These are phyloP conservation scores for Todiramphus saurophagus DNA, from an alignment of 2,113 vertebrate genomes.

Conservation along the genomic window DNA sequence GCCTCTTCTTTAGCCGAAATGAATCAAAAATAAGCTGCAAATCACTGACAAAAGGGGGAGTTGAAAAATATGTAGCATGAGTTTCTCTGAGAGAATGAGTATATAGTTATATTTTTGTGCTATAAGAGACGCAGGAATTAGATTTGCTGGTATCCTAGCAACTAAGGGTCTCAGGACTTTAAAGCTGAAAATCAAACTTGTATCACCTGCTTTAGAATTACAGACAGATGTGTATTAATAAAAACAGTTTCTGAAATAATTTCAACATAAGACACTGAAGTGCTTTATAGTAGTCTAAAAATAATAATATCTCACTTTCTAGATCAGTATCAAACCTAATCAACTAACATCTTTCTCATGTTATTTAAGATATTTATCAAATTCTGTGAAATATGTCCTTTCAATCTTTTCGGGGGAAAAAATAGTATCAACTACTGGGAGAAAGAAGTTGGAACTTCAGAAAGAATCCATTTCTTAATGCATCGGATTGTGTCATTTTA, in stretches of 20 bases:
- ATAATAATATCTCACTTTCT: constrained; percentile 16
- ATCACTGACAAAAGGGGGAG: constrained; percentile 6
- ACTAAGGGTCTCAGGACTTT: constrained; percentile 57
- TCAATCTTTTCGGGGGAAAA: neutral
- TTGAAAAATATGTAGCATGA: neutral
- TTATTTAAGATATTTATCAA: neutral
- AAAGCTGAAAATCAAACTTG: constrained; percentile 56
- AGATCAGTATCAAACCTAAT: constrained; percentile 44
- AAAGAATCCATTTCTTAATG: neutral
- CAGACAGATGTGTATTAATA: constrained; percentile 50
- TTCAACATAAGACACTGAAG: constrained; percentile 23
- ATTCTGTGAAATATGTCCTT: neutral
- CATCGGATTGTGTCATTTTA: neutral
- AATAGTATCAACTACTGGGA: neutral
- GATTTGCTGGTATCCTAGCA: constrained; percentile 75
- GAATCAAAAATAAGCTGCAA: constrained; percentile 50
- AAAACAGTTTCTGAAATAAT: constrained; percentile 53
- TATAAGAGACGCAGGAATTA: constrained; percentile 53
- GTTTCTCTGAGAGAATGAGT: constrained; percentile 37
- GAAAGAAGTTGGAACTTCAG: neutral
- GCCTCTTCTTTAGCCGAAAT: constrained; percentile 7
- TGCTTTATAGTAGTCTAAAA: neutral
- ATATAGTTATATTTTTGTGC: constrained; percentile 57
- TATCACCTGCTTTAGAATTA: constrained; percentile 61
- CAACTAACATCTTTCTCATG: constrained; percentile 23